phyloP scores from a whole-genome alignment of 2,888 invertebrate species.

The Trichogramma evanescens region DNA sequence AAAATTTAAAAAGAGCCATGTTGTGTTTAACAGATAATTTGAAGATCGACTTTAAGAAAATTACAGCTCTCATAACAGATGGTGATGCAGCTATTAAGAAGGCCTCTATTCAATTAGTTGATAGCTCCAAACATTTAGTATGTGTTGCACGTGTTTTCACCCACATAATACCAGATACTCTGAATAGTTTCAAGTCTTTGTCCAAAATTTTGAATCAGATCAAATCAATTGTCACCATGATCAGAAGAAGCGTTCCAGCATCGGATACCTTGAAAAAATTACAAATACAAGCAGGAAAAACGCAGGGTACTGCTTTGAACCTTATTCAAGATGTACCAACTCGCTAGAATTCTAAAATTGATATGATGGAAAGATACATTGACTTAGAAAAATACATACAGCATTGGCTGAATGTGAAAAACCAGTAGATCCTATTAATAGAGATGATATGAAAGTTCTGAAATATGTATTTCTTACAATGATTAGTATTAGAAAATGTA shows the following conservation, averaged over 20 bases:
- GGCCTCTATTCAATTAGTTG: conserved; percentile 14
- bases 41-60: conserved; percentile 9
- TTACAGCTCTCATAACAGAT: conserved; percentile 22
- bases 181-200: conserved; percentile 6
- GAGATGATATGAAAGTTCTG: conserved; percentile 14
- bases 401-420: conserved; percentile 13
- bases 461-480: conserved; percentile 13
- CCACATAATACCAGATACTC: conserved; percentile 20
- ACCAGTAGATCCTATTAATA: conserved; percentile 13
- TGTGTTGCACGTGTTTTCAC: conserved; percentile 23
- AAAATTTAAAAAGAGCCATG: conserved; percentile 19
- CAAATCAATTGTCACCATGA: conserved; percentile 22
- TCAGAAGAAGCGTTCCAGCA: conserved; percentile 22
- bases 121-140: conserved; percentile 11
- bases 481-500: conserved; percentile 8
- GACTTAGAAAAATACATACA: conserved; percentile 18
- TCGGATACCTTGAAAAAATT: too few relatives aligned
- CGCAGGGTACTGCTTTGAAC: conserved; percentile 18
- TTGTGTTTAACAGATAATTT: conserved; percentile 4
- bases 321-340: conserved; percentile 23
- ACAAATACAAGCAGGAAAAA: conserved; percentile 22
- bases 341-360: conserved; percentile 22
- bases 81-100: conserved; percentile 22
- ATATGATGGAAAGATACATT: conserved; percentile 22
- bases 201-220: conserved; percentile 19